Evolutionary conservation across 2,113 vertebrate species (phyloP).

Genomic region (Cricetomys ansorgei): DNA sequence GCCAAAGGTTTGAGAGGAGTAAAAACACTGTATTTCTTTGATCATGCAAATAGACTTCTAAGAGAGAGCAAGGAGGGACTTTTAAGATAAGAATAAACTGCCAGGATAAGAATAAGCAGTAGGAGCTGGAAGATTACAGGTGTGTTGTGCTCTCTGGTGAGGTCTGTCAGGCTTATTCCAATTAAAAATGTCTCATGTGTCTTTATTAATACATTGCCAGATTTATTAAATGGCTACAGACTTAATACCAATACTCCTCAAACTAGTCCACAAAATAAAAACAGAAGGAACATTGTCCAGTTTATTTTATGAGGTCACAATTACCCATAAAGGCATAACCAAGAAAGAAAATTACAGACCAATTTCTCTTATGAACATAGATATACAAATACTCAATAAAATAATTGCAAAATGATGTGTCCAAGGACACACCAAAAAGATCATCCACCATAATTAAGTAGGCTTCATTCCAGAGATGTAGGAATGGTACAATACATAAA

Average conservation of each 20-base stretch:
- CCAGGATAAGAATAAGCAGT: too few relatives aligned
- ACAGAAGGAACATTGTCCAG: background rate
- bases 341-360: background rate
- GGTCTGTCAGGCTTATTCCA: too few relatives aligned
- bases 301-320: background rate
- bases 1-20: too few relatives aligned
- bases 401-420: background rate
- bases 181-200: too few relatives aligned
- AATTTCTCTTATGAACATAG: background rate
- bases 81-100: too few relatives aligned
- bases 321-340: background rate
- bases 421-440: background rate
- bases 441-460: background rate
- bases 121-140: too few relatives aligned
- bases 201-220: too few relatives aligned
- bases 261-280: background rate
- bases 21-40: too few relatives aligned
- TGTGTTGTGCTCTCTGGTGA: too few relatives aligned
- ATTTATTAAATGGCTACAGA: too few relatives aligned
- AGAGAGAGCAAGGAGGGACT: too few relatives aligned
- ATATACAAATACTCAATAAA: background rate
- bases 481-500: background rate
- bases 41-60: too few relatives aligned
- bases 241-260: background rate
- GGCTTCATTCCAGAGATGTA: background rate